Evolutionary conservation across 2,888 invertebrate species (phyloP), one percentile per base, ranked within the genome.

Genomic region (Flexamia atlantica): DNA sequence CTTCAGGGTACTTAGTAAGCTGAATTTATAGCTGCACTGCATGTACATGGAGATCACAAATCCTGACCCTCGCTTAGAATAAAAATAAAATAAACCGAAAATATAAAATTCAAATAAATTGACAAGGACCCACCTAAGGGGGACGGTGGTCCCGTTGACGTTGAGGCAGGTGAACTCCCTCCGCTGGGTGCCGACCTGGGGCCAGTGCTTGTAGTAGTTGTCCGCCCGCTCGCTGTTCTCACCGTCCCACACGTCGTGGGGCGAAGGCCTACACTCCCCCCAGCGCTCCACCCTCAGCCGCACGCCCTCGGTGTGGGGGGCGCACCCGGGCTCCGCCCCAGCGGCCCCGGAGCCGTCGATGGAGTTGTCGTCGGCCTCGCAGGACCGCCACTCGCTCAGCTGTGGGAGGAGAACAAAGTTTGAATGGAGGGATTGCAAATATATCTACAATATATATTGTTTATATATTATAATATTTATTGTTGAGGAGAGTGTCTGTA

Each of bases 321-420:
- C 81, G 83, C 42, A 82, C 57, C 42, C 76, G 42, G n/a, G 86
- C 86, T 40, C 80, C 14, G 28, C 86, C 85, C 23, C 85, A 88
- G 85, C 88, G 87, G 85, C 88, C 89, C 10, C 88, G 87, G 80
- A 87, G 86, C 89, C 88, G 28, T 64, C 74, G 0, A 81, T 12
- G 20, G 32, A 79, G 76, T 70, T 76, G 14, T 87, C 87, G 20
- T 87, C 86, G 20, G 84, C 86, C 46, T 87, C 88, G 85, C 88
- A 90, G 4, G 88, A 87, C 72, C 88, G 86, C 89, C 89, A 89
- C 86, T 89, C 88, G 40, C 89, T 89, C 23, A 89, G 86, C 88
- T 88, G 85, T 28, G 12, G 12, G 17, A 40, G 12, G 40, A 12
- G 40, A 12, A 40, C 7, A 40, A 40, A 12, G n/a, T n/a, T n/a